Base-by-base conservation (phyloP, 2,888 invertebrate genomes). In the Lasioglossum zephyrum region DNA sequence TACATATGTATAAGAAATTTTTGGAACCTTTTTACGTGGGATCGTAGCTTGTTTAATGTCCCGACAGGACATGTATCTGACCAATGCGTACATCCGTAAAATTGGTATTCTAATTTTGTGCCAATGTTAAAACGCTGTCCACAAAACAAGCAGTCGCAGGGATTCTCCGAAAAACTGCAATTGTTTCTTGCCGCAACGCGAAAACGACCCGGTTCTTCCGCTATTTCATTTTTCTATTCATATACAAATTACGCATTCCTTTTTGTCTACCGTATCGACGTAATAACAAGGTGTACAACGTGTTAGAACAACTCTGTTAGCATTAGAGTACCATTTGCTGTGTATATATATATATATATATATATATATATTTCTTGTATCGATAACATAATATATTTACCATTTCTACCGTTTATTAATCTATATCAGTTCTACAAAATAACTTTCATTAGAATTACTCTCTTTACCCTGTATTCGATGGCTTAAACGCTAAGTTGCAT, bases 41-140 rank as follows among this genome's bases (percentile, higher is more conserved):
- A 60, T 82, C 80, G 60, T 85, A 83, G 74, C 13, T 79, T 73
- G 77, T 76, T 73, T 79, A 82, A 39, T 9, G 69, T 79, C 70
- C 22, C 63, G 72, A 76, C 53, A n/a, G 22, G 74, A 80, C 79
- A n/a, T 13, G 63, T n/a, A 72, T 70, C 81, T 53, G 88, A 90
- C 88, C 87, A 85, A 90, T 77, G 69, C 78, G 47, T n/a, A n/a
- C 57, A 57, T 69, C 63, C 82, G 72, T 39, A 53, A 39, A 70
- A 85, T 78, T 84, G 79, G 73, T 85, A 91, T 89, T 90, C 85
- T 85, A 90, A 91, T 89, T 82, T 81, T 79, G 91, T 92, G 91
- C 89, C 91, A 92, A 90, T 82, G 73, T 81, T 79, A 81, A 31
- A 75, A 63, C 57, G 63, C 76, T 72, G 66, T 73, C 78, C 87